Percentiles rank a stretch among this genome's conserved stretches.
Conservation (phyloP, 2,888 invertebrate genomes). For the Microdon myrmicae region DNA sequence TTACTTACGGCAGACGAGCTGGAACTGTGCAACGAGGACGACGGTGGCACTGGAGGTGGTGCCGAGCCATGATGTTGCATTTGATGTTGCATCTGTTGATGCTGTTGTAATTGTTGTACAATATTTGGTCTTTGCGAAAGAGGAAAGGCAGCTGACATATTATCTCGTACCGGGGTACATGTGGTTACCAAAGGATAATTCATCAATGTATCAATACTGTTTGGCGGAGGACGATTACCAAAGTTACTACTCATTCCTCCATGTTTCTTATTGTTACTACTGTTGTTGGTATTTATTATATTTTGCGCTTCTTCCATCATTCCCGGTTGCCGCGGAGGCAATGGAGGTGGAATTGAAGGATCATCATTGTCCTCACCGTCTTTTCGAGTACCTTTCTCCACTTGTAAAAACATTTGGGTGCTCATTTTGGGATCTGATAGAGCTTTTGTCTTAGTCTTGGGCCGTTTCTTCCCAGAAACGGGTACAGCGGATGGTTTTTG, state of each 20-base stretch:
- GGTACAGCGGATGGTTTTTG: conserved; percentile 25
- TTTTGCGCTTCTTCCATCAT: conserved; percentile 63
- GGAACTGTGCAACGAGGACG: conserved; percentile 38
- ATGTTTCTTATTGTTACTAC: too few species aligned
- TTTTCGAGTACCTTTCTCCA: conserved; percentile 60
- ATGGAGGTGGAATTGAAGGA: conserved; percentile 69
- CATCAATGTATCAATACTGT: conserved; percentile 64
- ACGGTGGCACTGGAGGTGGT: conserved; percentile 36
- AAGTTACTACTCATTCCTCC: conserved; percentile 28
- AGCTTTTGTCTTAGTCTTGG: conserved; percentile 66
- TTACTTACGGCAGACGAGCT: conserved; percentile 64
- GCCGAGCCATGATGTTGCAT: conserved; percentile 46
- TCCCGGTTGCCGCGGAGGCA: conserved; percentile 72
- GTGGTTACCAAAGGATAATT: conserved; percentile 67
- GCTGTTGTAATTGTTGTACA: conserved; percentile 66
- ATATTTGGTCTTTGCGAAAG: conserved; percentile 66
- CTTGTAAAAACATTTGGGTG: conserved; percentile 67
- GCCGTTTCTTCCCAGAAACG: conserved; percentile 56
- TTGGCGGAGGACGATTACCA: conserved; percentile 60
- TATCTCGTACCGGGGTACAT: conserved; percentile 65
- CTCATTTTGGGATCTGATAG: conserved; percentile 67
- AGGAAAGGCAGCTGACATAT: conserved; percentile 65
- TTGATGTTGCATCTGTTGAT: conserved; percentile 60
- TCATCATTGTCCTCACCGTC: conserved; percentile 65
- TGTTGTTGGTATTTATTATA: conserved; percentile 41